phyloP scores from a whole-genome alignment of 2,888 invertebrate species.

The Strigamia transsilvanica region DNA sequence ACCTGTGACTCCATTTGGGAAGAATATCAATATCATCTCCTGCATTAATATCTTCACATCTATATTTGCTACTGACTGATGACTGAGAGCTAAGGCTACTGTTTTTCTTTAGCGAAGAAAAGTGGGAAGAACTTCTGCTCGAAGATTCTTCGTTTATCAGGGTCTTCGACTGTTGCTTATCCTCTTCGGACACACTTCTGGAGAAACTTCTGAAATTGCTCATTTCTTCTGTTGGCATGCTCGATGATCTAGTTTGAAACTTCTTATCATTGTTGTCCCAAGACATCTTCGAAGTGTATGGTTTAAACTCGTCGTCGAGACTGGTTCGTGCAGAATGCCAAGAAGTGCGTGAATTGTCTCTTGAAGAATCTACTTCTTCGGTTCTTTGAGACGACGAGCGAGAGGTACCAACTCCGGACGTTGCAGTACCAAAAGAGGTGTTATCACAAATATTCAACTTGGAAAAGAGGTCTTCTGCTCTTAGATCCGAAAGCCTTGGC shows the following conservation, averaged over 20 bases:
- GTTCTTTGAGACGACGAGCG: background rate
- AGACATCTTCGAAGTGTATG: background rate
- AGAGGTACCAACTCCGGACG: constrained; percentile 15
- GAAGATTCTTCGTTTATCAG: background rate
- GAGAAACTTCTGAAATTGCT: background rate
- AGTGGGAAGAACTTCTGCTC: background rate
- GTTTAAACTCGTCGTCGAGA: background rate
- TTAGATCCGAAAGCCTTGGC: background rate
- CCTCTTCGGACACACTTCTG: background rate
- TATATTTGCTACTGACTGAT: background rate
- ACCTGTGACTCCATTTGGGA: background rate
- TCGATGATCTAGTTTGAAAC: background rate
- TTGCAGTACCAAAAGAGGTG: background rate
- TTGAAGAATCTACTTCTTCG: background rate
- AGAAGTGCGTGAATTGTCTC: background rate
- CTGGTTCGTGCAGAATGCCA: background rate
- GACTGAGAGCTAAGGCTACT: background rate
- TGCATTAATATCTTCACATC: background rate
- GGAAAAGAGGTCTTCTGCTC: background rate
- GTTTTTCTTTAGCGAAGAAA: background rate
- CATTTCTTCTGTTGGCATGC: constrained; percentile 4
- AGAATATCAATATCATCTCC: background rate
- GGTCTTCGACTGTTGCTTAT: background rate
- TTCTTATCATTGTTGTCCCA: background rate
- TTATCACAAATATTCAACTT: background rate